Conservation (phyloP, 2,888 invertebrate genomes). For the Orthosia cruda region DNA sequence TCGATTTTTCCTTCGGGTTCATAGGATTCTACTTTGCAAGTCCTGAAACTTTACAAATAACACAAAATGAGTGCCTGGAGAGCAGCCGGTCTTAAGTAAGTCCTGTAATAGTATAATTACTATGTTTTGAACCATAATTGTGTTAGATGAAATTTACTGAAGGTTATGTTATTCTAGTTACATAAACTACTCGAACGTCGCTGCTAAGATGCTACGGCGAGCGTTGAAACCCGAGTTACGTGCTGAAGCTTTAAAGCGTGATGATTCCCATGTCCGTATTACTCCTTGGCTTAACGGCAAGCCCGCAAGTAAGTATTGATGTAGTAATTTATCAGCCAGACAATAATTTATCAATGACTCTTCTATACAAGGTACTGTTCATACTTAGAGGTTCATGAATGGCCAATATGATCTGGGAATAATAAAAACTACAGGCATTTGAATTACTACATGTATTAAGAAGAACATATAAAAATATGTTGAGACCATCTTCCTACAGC, state of each 20-base stretch:
- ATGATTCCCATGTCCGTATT: constrained; percentile 95
- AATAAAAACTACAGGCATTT: background rate
- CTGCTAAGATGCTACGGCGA: constrained; percentile 96
- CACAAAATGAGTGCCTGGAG: constrained; percentile 95
- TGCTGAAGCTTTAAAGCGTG: constrained; percentile 95
- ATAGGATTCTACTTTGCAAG: constrained; percentile 34
- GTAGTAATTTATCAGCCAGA: background rate
- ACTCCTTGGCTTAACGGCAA: constrained; percentile 98
- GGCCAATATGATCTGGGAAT: background rate
- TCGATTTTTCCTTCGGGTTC: constrained; percentile 43
- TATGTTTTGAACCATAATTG: background rate
- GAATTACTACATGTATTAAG: background rate
- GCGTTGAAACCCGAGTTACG: constrained; percentile 95
- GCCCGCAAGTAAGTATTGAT: constrained; percentile 94
- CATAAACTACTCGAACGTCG: constrained; percentile 98
- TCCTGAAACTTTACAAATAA: constrained; percentile 28
- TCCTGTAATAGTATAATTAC: constrained; percentile 12
- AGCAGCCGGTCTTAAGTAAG: constrained; percentile 96
- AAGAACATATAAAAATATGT: background rate
- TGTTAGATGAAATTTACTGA: constrained; percentile 14
- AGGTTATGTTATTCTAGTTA: constrained; percentile 93
- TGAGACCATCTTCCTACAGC: background rate
- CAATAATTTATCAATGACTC: background rate
- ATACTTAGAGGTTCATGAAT: background rate
- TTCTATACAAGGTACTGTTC: background rate